phyloP scores from a whole-genome alignment of 1,140 invertebrate species.

The Caerostris darwini region DNA sequence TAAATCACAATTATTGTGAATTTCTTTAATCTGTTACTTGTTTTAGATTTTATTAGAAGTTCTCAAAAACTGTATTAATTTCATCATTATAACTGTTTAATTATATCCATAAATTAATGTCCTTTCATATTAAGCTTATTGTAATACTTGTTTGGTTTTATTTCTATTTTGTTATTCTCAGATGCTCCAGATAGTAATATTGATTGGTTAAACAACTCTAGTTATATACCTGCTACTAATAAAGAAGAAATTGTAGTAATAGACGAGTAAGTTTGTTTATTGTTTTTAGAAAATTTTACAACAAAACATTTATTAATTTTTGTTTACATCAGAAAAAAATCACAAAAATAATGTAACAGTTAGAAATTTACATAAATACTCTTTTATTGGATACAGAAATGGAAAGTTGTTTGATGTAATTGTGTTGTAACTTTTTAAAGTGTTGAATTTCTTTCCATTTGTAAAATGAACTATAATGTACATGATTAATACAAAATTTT shows the following conservation, averaged over 20 bases:
- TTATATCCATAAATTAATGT: not conserved
- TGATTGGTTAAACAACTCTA: slow-evolving; percentile 1
- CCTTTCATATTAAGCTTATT: not conserved
- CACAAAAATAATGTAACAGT: no score
- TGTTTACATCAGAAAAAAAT: no score
- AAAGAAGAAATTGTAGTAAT: not conserved
- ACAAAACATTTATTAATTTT: no score
- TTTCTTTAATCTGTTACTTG: not conserved
- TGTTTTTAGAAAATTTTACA: not conserved
- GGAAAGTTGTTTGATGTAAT: no score
- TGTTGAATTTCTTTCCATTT: no score
- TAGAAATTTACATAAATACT: no score
- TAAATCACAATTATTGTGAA: not conserved
- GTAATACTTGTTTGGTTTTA: not conserved
- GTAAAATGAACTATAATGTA: no score
- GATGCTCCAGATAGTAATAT: not conserved
- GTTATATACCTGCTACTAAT: not conserved
- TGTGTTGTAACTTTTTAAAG: no score
- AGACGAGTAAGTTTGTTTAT: slow-evolving; percentile 7
- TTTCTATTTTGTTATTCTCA: not conserved
- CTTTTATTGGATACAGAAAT: no score
- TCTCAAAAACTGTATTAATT: not conserved
- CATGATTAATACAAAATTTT: no score
- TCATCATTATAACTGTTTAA: not conserved
- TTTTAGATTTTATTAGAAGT: not conserved